Percentiles rank a stretch among this genome's conserved stretches.
Conservation (phyloP, 2,888 invertebrate species). For the Amphipyra tragopoginis region DNA sequence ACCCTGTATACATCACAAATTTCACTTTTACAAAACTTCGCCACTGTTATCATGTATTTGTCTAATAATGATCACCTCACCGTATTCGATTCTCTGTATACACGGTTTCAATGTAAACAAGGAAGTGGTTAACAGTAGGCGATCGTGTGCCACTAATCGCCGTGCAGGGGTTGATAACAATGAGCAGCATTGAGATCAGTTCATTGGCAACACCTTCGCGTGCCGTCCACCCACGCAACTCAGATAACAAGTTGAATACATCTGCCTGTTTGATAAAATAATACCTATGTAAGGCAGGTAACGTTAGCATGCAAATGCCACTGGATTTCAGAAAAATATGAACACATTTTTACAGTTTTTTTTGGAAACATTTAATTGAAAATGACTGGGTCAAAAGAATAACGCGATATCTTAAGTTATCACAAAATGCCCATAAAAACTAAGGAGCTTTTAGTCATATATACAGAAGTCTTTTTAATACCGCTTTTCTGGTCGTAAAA, state of each 20-base stretch:
- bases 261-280: conserved; percentile 83
- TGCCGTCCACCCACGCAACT: conserved; percentile 83
- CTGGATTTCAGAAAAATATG: conserved; percentile 18
- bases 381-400: conserved; percentile 19
- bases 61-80: conserved; percentile 53
- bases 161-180: conserved; percentile 82
- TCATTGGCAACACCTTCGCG: conserved; percentile 79
- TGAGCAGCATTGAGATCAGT: conserved; percentile 82
- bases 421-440: conserved; percentile 7
- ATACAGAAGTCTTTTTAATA: conserved; percentile 27
- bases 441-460: conserved; percentile 4
- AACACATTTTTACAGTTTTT: background rate
- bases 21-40: conserved; percentile 52
- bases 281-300: conserved; percentile 67
- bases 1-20: conserved; percentile 20
- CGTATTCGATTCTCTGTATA: conserved; percentile 63
- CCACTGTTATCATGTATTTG: conserved; percentile 59
- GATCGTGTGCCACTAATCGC: conserved; percentile 73
- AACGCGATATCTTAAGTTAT: conserved; percentile 17
- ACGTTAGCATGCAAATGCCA: conserved; percentile 52
- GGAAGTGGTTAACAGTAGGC: conserved; percentile 78
- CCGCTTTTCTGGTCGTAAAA: conserved; percentile 33
- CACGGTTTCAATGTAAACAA: conserved; percentile 74
- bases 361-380: background rate
- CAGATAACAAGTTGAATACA: conserved; percentile 87